Percentiles rank a stretch among this genome's conserved stretches.
phyloP scores from a whole-genome alignment of 2,888 invertebrate genomes.

The Heliconius cydno region DNA sequence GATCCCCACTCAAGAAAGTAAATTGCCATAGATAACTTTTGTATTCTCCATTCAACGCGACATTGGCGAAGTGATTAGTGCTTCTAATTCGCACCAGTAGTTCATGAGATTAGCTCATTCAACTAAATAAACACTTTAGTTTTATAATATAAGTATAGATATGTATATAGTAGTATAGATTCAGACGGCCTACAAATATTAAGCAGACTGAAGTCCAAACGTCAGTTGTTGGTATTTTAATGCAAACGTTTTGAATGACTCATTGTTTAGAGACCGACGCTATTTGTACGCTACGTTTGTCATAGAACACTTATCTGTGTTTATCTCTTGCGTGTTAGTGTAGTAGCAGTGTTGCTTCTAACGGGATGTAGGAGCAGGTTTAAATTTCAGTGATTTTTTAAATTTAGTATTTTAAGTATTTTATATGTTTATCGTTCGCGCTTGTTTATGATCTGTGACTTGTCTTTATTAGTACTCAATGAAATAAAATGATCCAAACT shows the following conservation, averaged over 20 bases:
- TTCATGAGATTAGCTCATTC: too few relatives aligned
- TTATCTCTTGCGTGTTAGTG: conserved; percentile 27
- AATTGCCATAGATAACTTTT: too few relatives aligned
- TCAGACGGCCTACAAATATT: conserved; percentile 6
- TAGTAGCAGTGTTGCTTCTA: background rate
- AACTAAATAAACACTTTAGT: too few relatives aligned
- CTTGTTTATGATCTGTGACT: background rate
- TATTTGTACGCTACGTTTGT: conserved; percentile 16
- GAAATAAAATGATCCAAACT: too few relatives aligned
- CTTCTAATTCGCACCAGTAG: too few relatives aligned
- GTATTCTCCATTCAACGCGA: too few relatives aligned
- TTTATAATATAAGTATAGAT: background rate
- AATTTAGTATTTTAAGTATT: background rate
- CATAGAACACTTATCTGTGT: conserved; percentile 37
- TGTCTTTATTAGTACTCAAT: background rate
- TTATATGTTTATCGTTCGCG: background rate
- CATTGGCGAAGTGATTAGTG: too few relatives aligned
- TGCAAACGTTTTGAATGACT: conserved; percentile 31
- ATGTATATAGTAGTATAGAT: background rate
- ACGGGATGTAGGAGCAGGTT: background rate
- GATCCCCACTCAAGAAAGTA: too few relatives aligned
- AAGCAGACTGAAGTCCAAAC: conserved; percentile 18
- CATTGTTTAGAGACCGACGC: conserved; percentile 32
- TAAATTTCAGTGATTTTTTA: background rate
- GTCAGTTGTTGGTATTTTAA: conserved; percentile 24